Evolutionary conservation across 2,113 vertebrate species (phyloP), one percentile per base, ranked within the genome.

Genomic region (Oncorhynchus keta): DNA sequence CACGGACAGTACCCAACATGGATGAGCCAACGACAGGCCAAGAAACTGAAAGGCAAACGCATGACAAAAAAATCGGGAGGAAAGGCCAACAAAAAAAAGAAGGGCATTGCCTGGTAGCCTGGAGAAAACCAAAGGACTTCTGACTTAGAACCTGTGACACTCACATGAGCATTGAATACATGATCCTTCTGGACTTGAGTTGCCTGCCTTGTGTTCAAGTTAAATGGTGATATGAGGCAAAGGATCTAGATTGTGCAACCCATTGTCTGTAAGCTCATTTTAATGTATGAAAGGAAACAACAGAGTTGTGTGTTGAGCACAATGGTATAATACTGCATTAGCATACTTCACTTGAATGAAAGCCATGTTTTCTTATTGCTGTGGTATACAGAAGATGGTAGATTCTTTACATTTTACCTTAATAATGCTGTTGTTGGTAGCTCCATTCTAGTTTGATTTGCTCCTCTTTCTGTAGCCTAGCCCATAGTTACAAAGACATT

Each of bases 1-100:
- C 88, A 98, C 11, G 98, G 98, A 83, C 97, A 96, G 86, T 99
- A 99, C 84, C 98, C 98, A 0, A 67, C 83, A 14, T 99, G 97
- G 98, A 97, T 99, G 97, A 94, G 89, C 89, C 96, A 95, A 68
- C 93, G 97, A 32, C 96, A 99, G 68, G 93, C 82, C 71, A 99
- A 96, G 91, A 97, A 95, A 78, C 81, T 98, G 69, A 98, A 94
- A 84, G 80, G 86, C 77, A 95, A 95, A 69, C 92, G 97, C 28
- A 48, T 28, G 64, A 65, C 82, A 14, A 95, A 94, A 84, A 96
- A 95, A 76, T 8, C 28, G 2, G 59, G 93, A 11, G 59, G 93
- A 9, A 95, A 95, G 24, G 59, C 82, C 55, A 98, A 96, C 80
- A 83, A 90, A 35, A 18, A 62, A 35, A 93, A 95, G n/a, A 97